phyloP scores from a whole-genome alignment of 2,113 vertebrate species.

The Apodemus sylvaticus region DNA sequence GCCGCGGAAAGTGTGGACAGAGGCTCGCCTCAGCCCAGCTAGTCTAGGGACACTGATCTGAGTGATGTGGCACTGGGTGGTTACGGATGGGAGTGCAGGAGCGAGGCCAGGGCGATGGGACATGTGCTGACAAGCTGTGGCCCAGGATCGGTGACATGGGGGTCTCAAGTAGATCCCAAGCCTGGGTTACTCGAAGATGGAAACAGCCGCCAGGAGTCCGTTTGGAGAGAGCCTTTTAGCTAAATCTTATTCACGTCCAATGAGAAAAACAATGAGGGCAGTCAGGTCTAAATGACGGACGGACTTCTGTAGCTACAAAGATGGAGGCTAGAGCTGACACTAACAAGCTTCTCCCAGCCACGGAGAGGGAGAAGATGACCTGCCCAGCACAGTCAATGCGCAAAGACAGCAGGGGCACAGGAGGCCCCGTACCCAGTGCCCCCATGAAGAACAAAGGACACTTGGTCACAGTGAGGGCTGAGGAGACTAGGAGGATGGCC shows the following conservation, averaged over 20 bases:
- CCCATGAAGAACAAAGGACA: neutral
- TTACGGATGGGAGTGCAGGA: neutral
- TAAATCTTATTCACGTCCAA: neutral
- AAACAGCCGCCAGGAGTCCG: neutral
- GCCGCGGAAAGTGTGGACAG: neutral
- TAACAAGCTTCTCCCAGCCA: neutral
- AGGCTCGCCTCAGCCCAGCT: neutral
- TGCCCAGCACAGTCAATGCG: neutral
- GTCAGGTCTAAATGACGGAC: neutral
- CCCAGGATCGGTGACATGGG: neutral
- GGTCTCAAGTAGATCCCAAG: neutral
- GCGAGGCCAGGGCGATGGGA: neutral
- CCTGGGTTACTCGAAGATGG: neutral
- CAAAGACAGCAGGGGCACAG: neutral
- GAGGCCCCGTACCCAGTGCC: neutral
- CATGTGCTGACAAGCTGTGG: neutral
- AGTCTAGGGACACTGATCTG: neutral
- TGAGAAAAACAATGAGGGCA: neutral
- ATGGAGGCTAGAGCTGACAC: conserved; percentile 3
- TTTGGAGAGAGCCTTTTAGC: neutral
- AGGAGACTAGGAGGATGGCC: neutral
- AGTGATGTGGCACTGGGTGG: neutral
- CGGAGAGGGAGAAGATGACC: neutral
- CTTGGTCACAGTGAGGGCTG: neutral
- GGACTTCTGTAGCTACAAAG: neutral